Conservation (phyloP, 2,888 invertebrate species). For the Ferrisia virgata region DNA sequence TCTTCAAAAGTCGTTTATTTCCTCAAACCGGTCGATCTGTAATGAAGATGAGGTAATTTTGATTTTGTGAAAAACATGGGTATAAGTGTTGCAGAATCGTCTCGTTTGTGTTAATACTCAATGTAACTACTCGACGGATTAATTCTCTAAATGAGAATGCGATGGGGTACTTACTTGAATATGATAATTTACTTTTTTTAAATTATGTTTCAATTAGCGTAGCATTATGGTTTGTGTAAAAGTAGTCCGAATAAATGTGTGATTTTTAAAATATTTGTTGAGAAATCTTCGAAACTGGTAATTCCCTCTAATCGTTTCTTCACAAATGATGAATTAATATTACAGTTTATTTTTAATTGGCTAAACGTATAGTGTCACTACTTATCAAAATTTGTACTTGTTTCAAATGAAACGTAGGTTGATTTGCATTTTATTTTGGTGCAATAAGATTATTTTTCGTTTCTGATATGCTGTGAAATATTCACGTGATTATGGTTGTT, state of each 20-base stretch:
- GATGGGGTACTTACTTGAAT: neutral
- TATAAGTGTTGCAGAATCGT: neutral
- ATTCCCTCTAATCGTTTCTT: neutral
- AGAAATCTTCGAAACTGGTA: neutral
- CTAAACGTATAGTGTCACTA: neutral
- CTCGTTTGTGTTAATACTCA: neutral
- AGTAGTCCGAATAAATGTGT: neutral
- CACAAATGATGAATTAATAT: constrained; percentile 6
- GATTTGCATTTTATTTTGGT: neutral
- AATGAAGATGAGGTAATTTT: neutral
- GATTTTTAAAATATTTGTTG: neutral
- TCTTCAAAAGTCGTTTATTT: constrained; percentile 23
- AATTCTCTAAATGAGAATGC: neutral
- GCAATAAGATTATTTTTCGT: neutral
- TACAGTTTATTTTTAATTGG: constrained; percentile 11
- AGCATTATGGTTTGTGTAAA: neutral
- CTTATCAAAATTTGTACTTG: neutral
- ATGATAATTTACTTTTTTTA: constrained; percentile 14
- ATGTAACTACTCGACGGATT: neutral
- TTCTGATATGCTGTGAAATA: neutral
- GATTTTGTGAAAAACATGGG: neutral
- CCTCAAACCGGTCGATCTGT: neutral
- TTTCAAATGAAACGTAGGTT: neutral
- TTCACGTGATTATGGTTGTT: neutral
- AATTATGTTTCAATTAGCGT: constrained; percentile 10